Percentiles rank a stretch among this genome's conserved stretches.
Conservation (phyloP, 2,113 vertebrate species). For the Xiphophorus hellerii region DNA sequence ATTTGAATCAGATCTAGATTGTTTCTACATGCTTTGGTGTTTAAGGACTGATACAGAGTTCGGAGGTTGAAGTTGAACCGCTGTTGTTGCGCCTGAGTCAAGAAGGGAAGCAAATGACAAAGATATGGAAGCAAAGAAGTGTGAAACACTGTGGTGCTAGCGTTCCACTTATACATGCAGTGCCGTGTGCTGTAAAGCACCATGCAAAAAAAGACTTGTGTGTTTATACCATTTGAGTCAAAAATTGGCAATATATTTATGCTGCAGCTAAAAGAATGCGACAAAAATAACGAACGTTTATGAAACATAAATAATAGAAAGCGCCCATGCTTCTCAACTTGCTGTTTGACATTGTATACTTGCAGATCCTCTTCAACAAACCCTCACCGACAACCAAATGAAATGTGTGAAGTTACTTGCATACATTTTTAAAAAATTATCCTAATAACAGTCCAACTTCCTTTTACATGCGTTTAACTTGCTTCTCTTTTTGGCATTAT, state of each 20-base stretch:
- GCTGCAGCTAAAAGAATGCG: background rate
- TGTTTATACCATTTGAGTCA: background rate
- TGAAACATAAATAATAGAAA: background rate
- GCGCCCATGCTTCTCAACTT: slow-evolving; percentile 5
- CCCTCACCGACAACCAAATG: background rate
- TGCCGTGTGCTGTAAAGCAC: background rate
- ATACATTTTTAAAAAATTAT: slow-evolving; percentile 2
- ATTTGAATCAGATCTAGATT: background rate
- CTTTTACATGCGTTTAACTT: slow-evolving; percentile 11
- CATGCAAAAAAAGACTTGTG: too few species aligned
- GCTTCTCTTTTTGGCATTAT: slow-evolving; percentile 3
- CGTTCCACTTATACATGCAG: background rate
- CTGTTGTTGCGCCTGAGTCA: background rate
- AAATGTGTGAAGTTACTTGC: slow-evolving; percentile 24
- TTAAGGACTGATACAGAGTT: background rate
- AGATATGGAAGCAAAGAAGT: background rate
- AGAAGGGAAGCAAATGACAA: background rate
- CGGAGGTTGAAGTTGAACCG: background rate
- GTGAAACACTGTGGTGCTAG: background rate
- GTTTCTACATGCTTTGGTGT: too few species aligned
- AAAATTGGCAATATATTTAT: background rate
- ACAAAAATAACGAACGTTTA: background rate
- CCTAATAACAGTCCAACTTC: slow-evolving; percentile 17
- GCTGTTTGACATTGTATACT: background rate
- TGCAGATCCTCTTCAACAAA: background rate